Base-by-base conservation (phyloP, 2,888 invertebrate species). In the Ophion ellenae region DNA sequence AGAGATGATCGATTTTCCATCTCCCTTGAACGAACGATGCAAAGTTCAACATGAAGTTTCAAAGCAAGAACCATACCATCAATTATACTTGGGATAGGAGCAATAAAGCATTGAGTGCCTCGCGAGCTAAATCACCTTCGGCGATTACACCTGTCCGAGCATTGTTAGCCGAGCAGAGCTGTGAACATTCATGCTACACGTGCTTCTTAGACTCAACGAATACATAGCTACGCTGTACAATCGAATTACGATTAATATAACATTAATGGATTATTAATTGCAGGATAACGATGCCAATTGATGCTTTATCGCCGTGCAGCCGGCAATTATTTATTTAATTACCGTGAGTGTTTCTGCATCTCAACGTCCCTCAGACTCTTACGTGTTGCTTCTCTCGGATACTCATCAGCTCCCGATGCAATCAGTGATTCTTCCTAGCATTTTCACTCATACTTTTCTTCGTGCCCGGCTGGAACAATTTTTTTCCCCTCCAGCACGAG, bases 261-360 rank as follows among this genome's bases (percentile, higher is more conserved):
- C 14, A 53, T 53, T 53, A 17, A 20, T 61, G 32, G 24, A 74
- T 61, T 20, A 61, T 74, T 36, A 61, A 74, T 74, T 32, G 36
- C 47, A 77, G 66, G 53, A 66, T 59, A 57, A 77, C 45, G 53
- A 67, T 40, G n/a, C 24, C 3, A 53, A 69, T 45, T 40, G 17
- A 24, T 11, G 17, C 32, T 78, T 47, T 11, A 61, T 78, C 5
- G 20, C 53, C 14, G 17, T 3, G 14, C 14, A 53, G 5, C 17
- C 2, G 4, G 53, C 53, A 28, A 47, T 32, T 71, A 24, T 47
- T 71, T 9, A 53, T 61, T 71, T 71, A 74, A 81, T 84, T 84
- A 84, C 84, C 84, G 71, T 81, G 76, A 64, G 53, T 47, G 75
- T 75, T 75, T 82, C 47, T 64, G 64, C 82, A 85, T 85, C 70